phyloP scores from a whole-genome alignment of 2,888 invertebrate species.

The Dusona sp. region DNA sequence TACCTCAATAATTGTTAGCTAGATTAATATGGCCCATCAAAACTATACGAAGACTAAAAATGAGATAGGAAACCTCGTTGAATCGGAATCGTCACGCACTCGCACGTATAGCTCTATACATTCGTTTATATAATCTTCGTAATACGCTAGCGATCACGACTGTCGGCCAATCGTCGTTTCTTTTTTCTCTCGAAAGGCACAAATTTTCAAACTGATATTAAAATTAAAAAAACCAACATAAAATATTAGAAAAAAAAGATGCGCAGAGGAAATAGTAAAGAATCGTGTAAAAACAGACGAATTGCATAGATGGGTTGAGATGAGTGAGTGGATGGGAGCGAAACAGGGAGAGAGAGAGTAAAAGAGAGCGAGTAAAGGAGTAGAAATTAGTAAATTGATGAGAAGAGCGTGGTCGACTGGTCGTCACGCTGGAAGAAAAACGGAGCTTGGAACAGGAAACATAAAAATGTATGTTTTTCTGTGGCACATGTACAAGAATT shows the following conservation, averaged over 20 bases:
- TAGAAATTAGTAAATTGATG: conserved; percentile 41
- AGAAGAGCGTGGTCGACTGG: conserved; percentile 57
- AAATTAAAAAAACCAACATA: background rate
- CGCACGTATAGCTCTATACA: conserved; percentile 33
- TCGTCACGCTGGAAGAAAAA: conserved; percentile 25
- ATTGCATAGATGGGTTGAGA: background rate
- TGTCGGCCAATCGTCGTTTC: conserved; percentile 49
- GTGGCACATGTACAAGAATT: conserved; percentile 23
- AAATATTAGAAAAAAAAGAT: conserved; percentile 2
- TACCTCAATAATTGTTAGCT: background rate
- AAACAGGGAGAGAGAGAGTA: conserved; percentile 44
- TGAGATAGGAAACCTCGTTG: conserved; percentile 21
- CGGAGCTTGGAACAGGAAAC: conserved; percentile 1
- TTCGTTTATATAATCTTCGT: conserved; percentile 3
- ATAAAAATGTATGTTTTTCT: conserved; percentile 13
- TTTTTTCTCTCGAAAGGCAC: conserved; percentile 60
- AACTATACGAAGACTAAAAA: conserved; percentile 37
- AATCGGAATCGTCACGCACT: conserved; percentile 47
- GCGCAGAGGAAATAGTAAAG: background rate
- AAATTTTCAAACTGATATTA: conserved; percentile 33
- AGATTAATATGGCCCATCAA: conserved; percentile 15
- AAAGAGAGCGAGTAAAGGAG: conserved; percentile 20
- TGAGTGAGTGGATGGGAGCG: conserved; percentile 6
- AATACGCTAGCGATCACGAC: conserved; percentile 29
- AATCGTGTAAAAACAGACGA: background rate